Percentiles rank a stretch among this genome's conserved stretches.
Conservation (phyloP, 2,797 vertebrate species). For the Melanotaenia maccullochi region DNA sequence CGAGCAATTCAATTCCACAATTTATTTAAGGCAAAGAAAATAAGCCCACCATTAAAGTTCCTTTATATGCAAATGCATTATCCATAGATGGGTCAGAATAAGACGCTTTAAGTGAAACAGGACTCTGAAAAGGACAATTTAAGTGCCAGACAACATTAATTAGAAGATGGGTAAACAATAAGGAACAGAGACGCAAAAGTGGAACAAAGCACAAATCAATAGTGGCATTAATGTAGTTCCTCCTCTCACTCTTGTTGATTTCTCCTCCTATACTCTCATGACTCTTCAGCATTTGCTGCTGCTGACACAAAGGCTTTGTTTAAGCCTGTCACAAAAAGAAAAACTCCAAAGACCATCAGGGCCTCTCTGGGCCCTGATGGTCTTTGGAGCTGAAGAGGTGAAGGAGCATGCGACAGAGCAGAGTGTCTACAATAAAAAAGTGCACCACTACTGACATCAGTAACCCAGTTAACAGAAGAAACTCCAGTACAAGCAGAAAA, state of each 20-base stretch:
- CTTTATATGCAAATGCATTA: background rate
- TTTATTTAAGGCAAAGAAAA: conserved; percentile 11
- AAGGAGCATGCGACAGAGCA: conserved; percentile 23
- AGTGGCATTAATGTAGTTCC: conserved; percentile 10
- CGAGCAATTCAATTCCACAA: background rate
- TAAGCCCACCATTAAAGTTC: conserved; percentile 8
- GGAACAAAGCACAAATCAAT: background rate
- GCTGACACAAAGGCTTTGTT: conserved; percentile 61
- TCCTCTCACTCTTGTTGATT: conserved; percentile 8
- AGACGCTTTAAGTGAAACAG: conserved; percentile 9
- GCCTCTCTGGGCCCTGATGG: conserved; percentile 22
- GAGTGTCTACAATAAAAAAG: conserved; percentile 2
- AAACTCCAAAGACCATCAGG: conserved; percentile 46
- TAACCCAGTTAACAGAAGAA: conserved; percentile 48
- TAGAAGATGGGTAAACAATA: conserved; percentile 21
- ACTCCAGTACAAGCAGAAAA: conserved; percentile 50
- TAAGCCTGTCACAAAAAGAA: conserved; percentile 45
- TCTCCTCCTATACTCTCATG: conserved; percentile 21
- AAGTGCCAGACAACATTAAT: conserved; percentile 16
- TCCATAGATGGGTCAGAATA: conserved; percentile 6
- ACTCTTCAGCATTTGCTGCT: conserved; percentile 34
- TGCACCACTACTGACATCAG: conserved; percentile 23
- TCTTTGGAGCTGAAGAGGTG: no score
- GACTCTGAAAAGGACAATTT: conserved; percentile 3
- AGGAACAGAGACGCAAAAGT: background rate